Conservation (phyloP, 2,888 invertebrate species). For the Drosophila koepferae region DNA sequence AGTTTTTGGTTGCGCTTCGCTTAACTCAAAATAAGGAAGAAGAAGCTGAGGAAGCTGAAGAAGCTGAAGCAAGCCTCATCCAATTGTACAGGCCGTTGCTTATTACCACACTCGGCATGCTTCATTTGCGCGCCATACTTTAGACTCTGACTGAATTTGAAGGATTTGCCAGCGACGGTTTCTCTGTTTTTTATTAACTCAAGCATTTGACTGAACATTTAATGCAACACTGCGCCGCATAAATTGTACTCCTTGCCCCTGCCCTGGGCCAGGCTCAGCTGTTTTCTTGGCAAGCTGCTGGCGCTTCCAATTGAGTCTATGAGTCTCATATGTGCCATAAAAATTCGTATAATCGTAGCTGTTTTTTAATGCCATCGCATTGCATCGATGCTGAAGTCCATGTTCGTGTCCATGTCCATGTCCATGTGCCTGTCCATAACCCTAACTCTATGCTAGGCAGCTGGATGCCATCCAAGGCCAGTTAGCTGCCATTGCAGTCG, state of each 20-base stretch:
- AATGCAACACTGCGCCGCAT: constrained; percentile 80
- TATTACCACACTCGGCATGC: constrained; percentile 69
- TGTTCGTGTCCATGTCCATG: neutral
- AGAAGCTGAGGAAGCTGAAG: no score
- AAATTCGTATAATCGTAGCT: constrained; percentile 73
- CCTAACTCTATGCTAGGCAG: constrained; percentile 52
- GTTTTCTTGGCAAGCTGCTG: constrained; percentile 52
- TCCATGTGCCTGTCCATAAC: constrained; percentile 14
- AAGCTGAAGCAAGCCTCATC: neutral
- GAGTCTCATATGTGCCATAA: constrained; percentile 80
- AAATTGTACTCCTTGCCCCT: constrained; percentile 50
- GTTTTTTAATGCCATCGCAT: constrained; percentile 49
- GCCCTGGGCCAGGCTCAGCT: neutral
- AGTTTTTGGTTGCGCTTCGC: constrained; percentile 73
- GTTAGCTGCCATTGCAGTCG: constrained; percentile 68
- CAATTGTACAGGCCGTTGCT: constrained; percentile 37
- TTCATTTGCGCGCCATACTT: constrained; percentile 73
- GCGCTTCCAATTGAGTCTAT: constrained; percentile 52
- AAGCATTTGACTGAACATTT: constrained; percentile 79
- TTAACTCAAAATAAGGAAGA: constrained; percentile 25
- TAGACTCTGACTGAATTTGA: constrained; percentile 60
- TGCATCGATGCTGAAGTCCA: constrained; percentile 11
- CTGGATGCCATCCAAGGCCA: constrained; percentile 77
- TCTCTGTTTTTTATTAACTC: constrained; percentile 67
- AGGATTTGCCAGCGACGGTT: constrained; percentile 49